A percentile compares a stretch with the other conserved stretches of the same genome.
These are phyloP conservation scores for Phyllostomus hastatus DNA, from an alignment of 2,113 vertebrate genomes.

Conservation along the genomic window DNA sequence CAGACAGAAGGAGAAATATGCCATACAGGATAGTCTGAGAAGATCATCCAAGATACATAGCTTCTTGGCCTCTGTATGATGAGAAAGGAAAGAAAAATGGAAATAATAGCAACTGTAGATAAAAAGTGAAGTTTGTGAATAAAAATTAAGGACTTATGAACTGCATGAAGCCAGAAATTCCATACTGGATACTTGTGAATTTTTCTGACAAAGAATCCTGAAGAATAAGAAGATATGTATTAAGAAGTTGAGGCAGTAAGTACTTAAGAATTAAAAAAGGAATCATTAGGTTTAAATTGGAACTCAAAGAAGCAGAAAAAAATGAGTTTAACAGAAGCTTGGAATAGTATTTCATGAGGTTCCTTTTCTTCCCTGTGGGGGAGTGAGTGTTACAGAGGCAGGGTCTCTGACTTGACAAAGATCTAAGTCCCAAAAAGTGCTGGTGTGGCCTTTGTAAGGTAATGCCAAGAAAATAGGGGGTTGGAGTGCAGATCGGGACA, in stretches of 20 bases:
- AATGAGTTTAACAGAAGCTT: conserved; percentile 20
- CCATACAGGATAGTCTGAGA: conserved; percentile 39
- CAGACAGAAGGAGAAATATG: conserved; percentile 46
- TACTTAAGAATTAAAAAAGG: conserved; percentile 28
- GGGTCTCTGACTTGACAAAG: neutral
- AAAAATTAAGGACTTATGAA: conserved; percentile 57
- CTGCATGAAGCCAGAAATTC: conserved; percentile 23
- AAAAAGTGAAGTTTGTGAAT: conserved; percentile 24
- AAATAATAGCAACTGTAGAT: conserved; percentile 26
- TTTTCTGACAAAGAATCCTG: neutral
- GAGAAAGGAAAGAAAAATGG: conserved; percentile 37
- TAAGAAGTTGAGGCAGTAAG: neutral
- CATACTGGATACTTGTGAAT: neutral
- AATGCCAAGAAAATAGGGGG: neutral
- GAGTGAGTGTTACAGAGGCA: neutral
- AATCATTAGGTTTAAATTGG: neutral
- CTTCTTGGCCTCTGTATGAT: conserved; percentile 35
- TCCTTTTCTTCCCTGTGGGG: neutral
- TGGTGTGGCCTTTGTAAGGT: neutral
- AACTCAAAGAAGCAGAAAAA: conserved; percentile 25
- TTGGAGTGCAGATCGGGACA: neutral
- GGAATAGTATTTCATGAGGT: neutral
- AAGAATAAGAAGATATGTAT: conserved; percentile 51
- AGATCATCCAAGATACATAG: conserved; percentile 41
- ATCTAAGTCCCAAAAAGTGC: neutral